Conservation (phyloP, 1,140 invertebrate species). For the Telenomus remus region DNA sequence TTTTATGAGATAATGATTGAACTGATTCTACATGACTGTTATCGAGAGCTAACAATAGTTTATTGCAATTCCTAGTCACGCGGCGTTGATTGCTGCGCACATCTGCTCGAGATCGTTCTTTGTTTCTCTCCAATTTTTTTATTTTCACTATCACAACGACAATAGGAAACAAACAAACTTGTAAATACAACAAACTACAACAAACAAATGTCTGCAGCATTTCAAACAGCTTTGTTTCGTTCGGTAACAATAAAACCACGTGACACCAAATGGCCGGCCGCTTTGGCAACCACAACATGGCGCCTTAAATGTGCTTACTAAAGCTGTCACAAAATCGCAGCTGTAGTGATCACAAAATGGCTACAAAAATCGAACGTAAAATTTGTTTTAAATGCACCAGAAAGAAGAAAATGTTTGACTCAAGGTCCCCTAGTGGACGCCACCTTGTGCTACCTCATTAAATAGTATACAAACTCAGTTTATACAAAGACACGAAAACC, state of each 20-base stretch:
- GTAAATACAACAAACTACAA: constrained; percentile 14
- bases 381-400: too few relatives aligned
- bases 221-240: too few relatives aligned
- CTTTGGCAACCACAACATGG: too few relatives aligned
- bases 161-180: constrained; percentile 35
- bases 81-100: constrained; percentile 48
- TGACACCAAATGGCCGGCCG: too few relatives aligned
- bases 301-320: too few relatives aligned
- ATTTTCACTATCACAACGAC: constrained; percentile 38
- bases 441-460: constrained; percentile 66
- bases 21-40: constrained; percentile 57
- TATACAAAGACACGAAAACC: too few relatives aligned
- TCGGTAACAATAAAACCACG: too few relatives aligned
- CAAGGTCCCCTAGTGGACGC: too few relatives aligned
- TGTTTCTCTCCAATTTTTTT: constrained; percentile 22
- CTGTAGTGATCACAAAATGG: too few relatives aligned
- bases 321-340: too few relatives aligned
- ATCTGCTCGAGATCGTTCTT: constrained; percentile 34
- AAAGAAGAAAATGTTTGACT: too few relatives aligned
- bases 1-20: constrained; percentile 57
- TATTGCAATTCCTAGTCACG: constrained; percentile 57
- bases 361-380: too few relatives aligned
- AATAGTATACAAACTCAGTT: constrained; percentile 17
- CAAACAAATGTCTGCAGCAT: neutral
- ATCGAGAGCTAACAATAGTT: constrained; percentile 64